Base-by-base conservation (phyloP, 2,888 invertebrate species). In the Halictus quadricinctus region DNA sequence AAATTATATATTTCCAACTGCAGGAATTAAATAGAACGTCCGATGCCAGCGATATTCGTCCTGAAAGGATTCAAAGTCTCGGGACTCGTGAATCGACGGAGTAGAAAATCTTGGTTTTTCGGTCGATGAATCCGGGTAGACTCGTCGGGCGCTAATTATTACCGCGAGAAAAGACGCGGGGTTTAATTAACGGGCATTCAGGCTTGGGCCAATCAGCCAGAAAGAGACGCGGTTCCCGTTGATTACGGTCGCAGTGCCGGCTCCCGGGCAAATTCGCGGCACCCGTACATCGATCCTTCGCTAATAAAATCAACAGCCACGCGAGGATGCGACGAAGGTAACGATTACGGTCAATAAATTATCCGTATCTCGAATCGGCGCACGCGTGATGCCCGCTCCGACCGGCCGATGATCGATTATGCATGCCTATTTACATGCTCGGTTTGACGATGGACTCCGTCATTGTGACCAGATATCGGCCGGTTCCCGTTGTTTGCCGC, bases 281-380 rank as follows among this genome's bases (percentile, higher is more conserved):
- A 12, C 25, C 66, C 66, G 58, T 41, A 36, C 76, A 80, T 80
- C 76, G 85, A 85, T 75, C 73, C n/a, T 46, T 29, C 25, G 76
- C 83, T 74, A 86, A 87, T 86, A 87, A 87, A 86, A 86, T 87
- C 81, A 86, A 84, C 86, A 72, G 60, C 64, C 48, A 15, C n/a
- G 54, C 60, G 36, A 48, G 76, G 48, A 74, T 43, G 77, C 81
- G 86, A 66, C n/a, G 76, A 84, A 76, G 80, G 79, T 75, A 83
- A 81, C 85, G 87, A 88, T 85, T 73, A 80, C 64, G 80, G 66
- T 79, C 84, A 72, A 88, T 88, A 85, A 87, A 88, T 88, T 87
- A 85, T 81, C 85, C 85, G 43, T 81, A 81, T 87, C 85, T 73
- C n/a, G 72, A 46, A 85, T 84, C 87, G 80, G 72, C 79, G 50